Base-by-base conservation (phyloP, 2,797 vertebrate species). In the Characodon lateralis region DNA sequence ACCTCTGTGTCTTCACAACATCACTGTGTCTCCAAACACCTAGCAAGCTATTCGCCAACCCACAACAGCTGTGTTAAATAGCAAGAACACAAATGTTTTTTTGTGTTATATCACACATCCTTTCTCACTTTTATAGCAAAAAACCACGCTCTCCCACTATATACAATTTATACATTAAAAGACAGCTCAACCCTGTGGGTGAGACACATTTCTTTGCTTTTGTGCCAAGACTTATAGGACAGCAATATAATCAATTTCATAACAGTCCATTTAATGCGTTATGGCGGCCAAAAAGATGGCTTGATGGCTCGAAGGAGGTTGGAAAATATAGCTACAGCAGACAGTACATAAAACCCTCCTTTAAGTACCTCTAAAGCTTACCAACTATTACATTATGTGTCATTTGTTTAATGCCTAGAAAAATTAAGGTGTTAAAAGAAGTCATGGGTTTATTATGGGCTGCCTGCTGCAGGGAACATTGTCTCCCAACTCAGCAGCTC, bases 21-120 rank as follows among this genome's bases (percentile, higher is more conserved):
- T 73, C 53, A 63, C 66, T 74, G 50, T 41, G 58, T 73, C 65
- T 76, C 71, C 20, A 41, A 71, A 39, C 71, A 28, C 20, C 35
- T 10, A 5, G 46, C 41, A 70, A 50, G 35, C 65, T 18, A 77
- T 77, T 74, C 59, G n/a, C n/a, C 71, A 66, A 43, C 58, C 53
- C 78, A 77, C 70, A 79, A 72, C 84, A 79, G 79, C 74, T 81
- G 81, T 71, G 80, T 43, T 66, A 77, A 82, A 81, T 51, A 74
- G n/a, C 70, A 70, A 46, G 26, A 24, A 50, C 22, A 43, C 59
- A 74, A 85, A 79, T 53, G 18, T 69, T 76, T 76, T 75, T 75
- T 76, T 20, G 5, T 68, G 43, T 77, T n/a, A 53, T 46, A 35
- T 79, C 71, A 63, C 63, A 65, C 20, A 51, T 26, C 61, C 65